Conservation (phyloP, 30 jellyfish, hydroid and myxozoan genomes). For the Catostylus mosaicus region DNA sequence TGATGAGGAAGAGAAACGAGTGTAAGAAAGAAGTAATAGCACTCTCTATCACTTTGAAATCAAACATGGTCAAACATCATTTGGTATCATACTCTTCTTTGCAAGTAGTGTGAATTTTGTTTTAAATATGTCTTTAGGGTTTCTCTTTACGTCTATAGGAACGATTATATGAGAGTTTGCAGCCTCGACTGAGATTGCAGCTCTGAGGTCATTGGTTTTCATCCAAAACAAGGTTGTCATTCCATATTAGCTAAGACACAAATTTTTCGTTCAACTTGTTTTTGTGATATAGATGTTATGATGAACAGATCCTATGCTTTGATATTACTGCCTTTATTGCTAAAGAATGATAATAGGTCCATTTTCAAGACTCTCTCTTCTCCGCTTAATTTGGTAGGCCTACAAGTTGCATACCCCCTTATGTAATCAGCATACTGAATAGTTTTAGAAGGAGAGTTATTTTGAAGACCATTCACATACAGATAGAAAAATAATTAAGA, state of each 20-base stretch:
- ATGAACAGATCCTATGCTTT: conserved; percentile 4
- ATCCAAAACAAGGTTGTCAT: background rate
- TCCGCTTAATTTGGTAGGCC: background rate
- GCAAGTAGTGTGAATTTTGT: too few relatives aligned
- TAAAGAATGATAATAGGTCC: conserved; percentile 1
- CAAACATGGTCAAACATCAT: too few relatives aligned
- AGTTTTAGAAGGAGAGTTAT: conserved; percentile 16
- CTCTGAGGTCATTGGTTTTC: background rate
- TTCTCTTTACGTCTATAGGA: too few relatives aligned
- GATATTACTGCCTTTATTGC: conserved; percentile 33
- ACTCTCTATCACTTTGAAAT: too few relatives aligned
- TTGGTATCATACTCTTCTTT: too few relatives aligned
- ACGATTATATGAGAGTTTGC: too few relatives aligned
- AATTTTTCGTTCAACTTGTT: conserved; percentile 10
- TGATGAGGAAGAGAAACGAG: too few relatives aligned
- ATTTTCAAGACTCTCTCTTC: background rate
- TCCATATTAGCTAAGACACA: conserved; percentile 9
- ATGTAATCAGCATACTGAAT: conserved; percentile 59
- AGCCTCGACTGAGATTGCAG: too few relatives aligned
- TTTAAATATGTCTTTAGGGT: too few relatives aligned
- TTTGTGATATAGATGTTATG: conserved; percentile 2
- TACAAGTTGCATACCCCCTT: conserved; percentile 15
- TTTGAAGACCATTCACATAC: conserved; percentile 59
- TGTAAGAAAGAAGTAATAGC: too few relatives aligned
- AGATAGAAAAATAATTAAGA: conserved; percentile 57